Base-by-base conservation (phyloP, 2,797 vertebrate species). In the Psittacula derbiana region DNA sequence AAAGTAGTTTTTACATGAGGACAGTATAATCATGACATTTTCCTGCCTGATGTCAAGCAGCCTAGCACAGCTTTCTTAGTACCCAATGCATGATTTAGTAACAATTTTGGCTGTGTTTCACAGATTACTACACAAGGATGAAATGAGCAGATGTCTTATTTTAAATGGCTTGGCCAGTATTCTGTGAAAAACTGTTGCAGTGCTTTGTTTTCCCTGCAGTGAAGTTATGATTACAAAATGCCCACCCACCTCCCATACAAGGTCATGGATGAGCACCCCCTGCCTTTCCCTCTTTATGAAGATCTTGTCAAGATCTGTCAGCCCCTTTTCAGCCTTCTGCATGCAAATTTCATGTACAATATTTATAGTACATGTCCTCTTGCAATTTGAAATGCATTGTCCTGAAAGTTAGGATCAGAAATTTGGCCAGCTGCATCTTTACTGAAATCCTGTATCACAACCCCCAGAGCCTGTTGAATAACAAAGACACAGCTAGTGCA, bases 71-170 rank as follows among this genome's bases (percentile, higher is more conserved):
- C 78, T 61, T 5, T 84, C 83, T 81, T 40, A 10, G 49, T 11
- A 11, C 60, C 62, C 71, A 17, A 4, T 6, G 60, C 49, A 4
- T 7, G 49, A n/a, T 28, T 80, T 12, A 38, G 57, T 46, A 10
- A 17, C 55, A 61, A 27, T 9, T 52, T 24, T 92, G 92, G 90
- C 86, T 87, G 30, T 4, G 8, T 80, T 86, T 74, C 80, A n/a
- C 67, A 61, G 57, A 53, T 38, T 75, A 46, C 82, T 50, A 19
- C 5, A 4, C 71, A 81, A 50, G 86, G 58, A 43, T 72, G 30
- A 82, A 70, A 85, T 11, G 50, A 96, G 57, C 95, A 94, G 94
- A 80, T 95, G 87, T 80, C 69, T 65, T 17, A 58, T 92, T 89
- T 79, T 64, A 53, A 84, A 69, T 49, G 55, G 28, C 70, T 85